phyloP scores from a whole-genome alignment of 2,888 invertebrate species.

The Athripsodes cinereus region DNA sequence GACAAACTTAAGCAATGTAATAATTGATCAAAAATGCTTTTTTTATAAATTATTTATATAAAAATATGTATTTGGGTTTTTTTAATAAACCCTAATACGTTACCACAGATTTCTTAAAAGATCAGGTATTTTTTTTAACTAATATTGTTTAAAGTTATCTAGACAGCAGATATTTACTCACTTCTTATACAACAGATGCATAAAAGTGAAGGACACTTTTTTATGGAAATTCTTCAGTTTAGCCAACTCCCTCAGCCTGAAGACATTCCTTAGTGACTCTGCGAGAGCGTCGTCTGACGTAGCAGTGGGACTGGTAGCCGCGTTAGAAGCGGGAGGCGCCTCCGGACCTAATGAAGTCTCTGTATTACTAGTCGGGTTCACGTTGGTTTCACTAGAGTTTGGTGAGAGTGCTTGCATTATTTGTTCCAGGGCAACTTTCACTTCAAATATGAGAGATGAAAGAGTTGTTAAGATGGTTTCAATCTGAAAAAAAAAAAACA shows the following conservation, averaged over 20 bases:
- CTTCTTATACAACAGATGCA: conserved; percentile 52
- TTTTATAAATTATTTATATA: no score
- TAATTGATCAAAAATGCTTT: no score
- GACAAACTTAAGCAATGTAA: no score
- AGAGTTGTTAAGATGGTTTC: conserved; percentile 55
- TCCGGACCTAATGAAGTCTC: conserved; percentile 30
- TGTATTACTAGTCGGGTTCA: not conserved
- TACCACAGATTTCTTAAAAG: no score
- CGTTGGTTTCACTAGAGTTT: conserved; percentile 9
- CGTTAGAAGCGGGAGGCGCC: conserved; percentile 26
- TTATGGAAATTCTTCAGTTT: conserved; percentile 51
- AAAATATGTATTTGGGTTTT: no score
- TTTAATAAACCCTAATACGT: no score
- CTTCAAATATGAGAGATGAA: conserved; percentile 29
- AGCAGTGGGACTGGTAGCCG: conserved; percentile 25
- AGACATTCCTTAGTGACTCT: conserved; percentile 33
- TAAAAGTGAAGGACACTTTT: conserved; percentile 47
- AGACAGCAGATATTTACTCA: no score
- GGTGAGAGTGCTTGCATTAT: conserved; percentile 45
- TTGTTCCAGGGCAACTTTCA: conserved; percentile 49
- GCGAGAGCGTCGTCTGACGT: conserved; percentile 29
- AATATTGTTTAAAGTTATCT: no score
- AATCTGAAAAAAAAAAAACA: conserved; percentile 42
- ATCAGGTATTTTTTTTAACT: no score
- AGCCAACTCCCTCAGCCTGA: conserved; percentile 50